A percentile compares a stretch with the other conserved stretches of the same genome.
These are phyloP conservation scores for Drosophila neonasuta DNA, from an alignment of 2,888 invertebrate species.

Conservation along the genomic window DNA sequence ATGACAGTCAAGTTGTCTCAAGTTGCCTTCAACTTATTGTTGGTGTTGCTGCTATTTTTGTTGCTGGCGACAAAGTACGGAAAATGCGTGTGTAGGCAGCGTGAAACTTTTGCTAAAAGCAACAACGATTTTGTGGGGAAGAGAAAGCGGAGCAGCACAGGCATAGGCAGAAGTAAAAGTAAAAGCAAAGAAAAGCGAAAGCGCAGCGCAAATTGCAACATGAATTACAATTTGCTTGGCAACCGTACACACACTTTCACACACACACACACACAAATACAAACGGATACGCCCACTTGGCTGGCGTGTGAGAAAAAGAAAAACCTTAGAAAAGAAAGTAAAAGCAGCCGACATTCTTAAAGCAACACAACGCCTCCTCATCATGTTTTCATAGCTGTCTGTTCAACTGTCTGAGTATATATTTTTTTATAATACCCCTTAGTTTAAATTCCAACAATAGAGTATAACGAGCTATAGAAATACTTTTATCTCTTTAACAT, in stretches of 20 bases:
- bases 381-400: constrained; percentile 19
- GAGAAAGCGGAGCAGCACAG: constrained; percentile 1
- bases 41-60: constrained; percentile 19
- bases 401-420: constrained; percentile 31
- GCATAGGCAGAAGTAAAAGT: background rate
- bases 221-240: constrained; percentile 65
- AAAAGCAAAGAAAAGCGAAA: constrained; percentile 41
- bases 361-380: constrained; percentile 34
- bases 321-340: constrained; percentile 35
- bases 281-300: background rate
- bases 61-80: constrained; percentile 42
- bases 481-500: background rate
- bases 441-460: background rate
- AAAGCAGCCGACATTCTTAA: constrained; percentile 38
- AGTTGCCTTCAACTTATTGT: constrained; percentile 23
- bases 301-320: constrained; percentile 34
- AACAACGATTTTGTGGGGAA: constrained; percentile 13
- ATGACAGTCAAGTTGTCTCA: constrained; percentile 55
- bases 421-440: constrained; percentile 35
- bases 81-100: constrained; percentile 40
- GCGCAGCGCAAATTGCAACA: constrained; percentile 69
- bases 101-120: constrained; percentile 36
- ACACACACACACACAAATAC: background rate
- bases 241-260: constrained; percentile 14
- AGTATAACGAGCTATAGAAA: background rate